These are phyloP conservation scores for Harmothoe impar DNA, from an alignment of 2,888 invertebrate genomes.

Conservation along the genomic window DNA sequence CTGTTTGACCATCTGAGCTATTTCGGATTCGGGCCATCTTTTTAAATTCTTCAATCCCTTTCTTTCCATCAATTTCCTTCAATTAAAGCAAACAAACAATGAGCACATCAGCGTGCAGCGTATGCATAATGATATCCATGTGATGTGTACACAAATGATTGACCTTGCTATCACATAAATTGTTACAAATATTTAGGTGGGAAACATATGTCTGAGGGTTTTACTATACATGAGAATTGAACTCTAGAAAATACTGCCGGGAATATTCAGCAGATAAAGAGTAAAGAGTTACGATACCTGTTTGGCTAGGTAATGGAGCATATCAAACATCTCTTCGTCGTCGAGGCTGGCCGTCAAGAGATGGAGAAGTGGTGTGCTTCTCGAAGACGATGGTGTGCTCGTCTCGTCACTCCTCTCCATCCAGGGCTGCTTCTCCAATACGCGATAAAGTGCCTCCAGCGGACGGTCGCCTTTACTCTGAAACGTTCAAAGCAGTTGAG, in stretches of 20 bases:
- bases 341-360: background rate
- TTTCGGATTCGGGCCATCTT: conserved; percentile 25
- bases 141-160: too few species aligned
- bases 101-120: too few species aligned
- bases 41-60: background rate
- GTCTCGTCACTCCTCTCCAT: background rate
- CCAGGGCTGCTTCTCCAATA: background rate
- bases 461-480: background rate
- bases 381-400: too few species aligned
- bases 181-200: too few species aligned
- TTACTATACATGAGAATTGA: too few species aligned
- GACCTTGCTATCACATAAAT: too few species aligned
- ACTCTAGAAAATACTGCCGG: too few species aligned
- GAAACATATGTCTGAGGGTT: too few species aligned
- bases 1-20: background rate
- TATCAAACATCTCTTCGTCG: background rate
- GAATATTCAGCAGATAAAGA: too few species aligned
- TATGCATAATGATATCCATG: too few species aligned
- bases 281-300: too few species aligned
- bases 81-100: background rate
- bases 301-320: background rate
- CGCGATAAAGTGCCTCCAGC: background rate
- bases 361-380: background rate
- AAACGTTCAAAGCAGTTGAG: too few species aligned
- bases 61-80: conserved; percentile 13